Evolutionary conservation across 2,797 vertebrate genomes (phyloP), one percentile per base, ranked within the genome.

Genomic region (Arrhamphus sclerolepis): DNA sequence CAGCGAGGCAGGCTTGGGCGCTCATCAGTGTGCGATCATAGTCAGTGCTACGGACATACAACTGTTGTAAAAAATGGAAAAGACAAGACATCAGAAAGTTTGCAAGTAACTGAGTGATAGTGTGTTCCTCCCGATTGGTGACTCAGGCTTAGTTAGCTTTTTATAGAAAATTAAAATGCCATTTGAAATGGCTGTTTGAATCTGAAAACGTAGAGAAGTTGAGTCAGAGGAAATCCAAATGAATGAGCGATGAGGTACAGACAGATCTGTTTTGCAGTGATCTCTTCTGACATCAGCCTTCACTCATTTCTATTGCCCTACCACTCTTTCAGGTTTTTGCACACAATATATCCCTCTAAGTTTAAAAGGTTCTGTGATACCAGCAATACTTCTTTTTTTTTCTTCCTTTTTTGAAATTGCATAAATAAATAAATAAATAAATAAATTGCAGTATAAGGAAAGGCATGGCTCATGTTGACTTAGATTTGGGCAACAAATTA

Each of bases 21-120:
- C 94, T 95, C 91, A 94, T 94, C 70, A 95, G 82, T 1, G 94
- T 95, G 1, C 93, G 91, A 71, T 95, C 94, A 1, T 94, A 94
- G 86, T 95, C 94, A 0, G 94, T 95, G 81, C 94, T 95, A 51
- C 91, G 90, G 17, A 94, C 84, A 0, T 94, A 94, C 18, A 95
- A 66, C 94, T 95, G 77, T 52, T 40, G 52, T 29, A 51, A 17
- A 63, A 29, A 66, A n/a, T n/a, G 21, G 34, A 52, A 7, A 11
- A 6, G 56, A 65, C 4, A 28, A 9, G 34, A 6, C 18, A 49
- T 60, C 46, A 49, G 62, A 76, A 62, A 48, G 52, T n/a, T 53
- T 7, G 7, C 20, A 40, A 17, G 21, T 17, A 39, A 22, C 17
- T 41, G 38, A 39, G 24, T 26, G 24, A 6, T 26, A 26, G 24